Conservation (phyloP, 2,113 vertebrate genomes). For the Ceratotherium simum region DNA sequence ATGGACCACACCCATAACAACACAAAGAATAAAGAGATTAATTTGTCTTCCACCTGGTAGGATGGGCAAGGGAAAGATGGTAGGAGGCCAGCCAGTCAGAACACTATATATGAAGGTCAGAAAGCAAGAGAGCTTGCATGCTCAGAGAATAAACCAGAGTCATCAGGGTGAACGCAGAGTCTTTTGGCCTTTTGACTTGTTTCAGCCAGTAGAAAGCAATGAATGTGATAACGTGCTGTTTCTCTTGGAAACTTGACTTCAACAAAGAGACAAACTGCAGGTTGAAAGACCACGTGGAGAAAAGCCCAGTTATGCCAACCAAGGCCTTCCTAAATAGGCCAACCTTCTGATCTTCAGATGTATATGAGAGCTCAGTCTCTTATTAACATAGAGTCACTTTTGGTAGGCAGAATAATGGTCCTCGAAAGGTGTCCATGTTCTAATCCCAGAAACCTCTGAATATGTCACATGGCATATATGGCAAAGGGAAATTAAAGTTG, state of each 20-base stretch:
- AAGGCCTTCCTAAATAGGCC: neutral
- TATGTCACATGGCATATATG: neutral
- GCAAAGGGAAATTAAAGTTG: neutral
- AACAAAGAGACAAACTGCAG: neutral
- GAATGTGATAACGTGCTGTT: neutral
- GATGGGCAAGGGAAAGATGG: neutral
- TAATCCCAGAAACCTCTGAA: neutral
- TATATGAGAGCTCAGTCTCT: neutral
- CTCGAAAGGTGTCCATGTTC: neutral
- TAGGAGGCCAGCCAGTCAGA: neutral
- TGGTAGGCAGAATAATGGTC: neutral
- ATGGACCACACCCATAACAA: neutral
- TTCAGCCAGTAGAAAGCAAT: neutral
- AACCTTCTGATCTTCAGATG: neutral
- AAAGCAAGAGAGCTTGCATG: neutral
- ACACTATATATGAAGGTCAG: neutral
- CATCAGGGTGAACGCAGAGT: neutral
- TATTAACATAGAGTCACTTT: neutral
- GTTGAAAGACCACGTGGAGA: neutral
- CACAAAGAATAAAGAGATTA: neutral
- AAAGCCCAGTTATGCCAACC: neutral
- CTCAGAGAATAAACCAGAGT: neutral
- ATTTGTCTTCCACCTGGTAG: neutral
- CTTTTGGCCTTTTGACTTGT: neutral
- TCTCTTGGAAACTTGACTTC: neutral